Evolutionary conservation across 23 tunicate species (phyloP).

Genomic region (Corella eumyota): DNA sequence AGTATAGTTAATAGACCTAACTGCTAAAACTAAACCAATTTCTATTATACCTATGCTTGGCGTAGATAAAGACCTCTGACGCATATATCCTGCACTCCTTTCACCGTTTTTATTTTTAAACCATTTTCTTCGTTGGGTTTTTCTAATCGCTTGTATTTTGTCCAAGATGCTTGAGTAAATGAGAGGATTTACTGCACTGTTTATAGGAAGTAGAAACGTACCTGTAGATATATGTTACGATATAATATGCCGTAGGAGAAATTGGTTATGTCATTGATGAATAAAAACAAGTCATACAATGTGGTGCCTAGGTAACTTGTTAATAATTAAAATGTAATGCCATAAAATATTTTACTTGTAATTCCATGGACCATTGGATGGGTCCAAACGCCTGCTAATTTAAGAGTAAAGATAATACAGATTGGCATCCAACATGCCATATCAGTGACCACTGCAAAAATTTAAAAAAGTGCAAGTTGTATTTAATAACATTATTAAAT

Average conservation of each 20-base stretch:
- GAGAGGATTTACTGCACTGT: constrained; percentile 19
- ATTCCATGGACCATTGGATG: constrained; percentile 42
- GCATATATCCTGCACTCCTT: too few species aligned
- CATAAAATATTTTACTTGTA: constrained; percentile 39
- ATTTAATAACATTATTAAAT: background rate
- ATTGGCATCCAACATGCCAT: constrained; percentile 80
- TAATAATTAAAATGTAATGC: too few species aligned
- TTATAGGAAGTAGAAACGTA: constrained; percentile 15
- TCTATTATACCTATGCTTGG: too few species aligned
- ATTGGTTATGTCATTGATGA: background rate
- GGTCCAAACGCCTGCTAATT: constrained; percentile 6
- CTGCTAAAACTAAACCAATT: too few species aligned
- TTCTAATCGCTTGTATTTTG: background rate
- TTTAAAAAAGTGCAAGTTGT: background rate
- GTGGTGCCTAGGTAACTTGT: background rate
- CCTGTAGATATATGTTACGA: constrained; percentile 5
- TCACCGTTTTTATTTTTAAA: constrained; percentile 6
- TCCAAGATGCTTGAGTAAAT: constrained; percentile 11
- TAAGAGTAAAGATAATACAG: constrained; percentile 29
- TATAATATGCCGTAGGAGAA: background rate
- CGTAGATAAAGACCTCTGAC: too few species aligned
- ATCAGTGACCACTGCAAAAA: constrained; percentile 54
- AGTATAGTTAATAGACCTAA: too few species aligned
- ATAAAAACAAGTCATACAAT: background rate
- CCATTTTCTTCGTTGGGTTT: background rate